Conservation (phyloP, 2,888 invertebrate species). For the Scelioninae gen. 2 region DNA sequence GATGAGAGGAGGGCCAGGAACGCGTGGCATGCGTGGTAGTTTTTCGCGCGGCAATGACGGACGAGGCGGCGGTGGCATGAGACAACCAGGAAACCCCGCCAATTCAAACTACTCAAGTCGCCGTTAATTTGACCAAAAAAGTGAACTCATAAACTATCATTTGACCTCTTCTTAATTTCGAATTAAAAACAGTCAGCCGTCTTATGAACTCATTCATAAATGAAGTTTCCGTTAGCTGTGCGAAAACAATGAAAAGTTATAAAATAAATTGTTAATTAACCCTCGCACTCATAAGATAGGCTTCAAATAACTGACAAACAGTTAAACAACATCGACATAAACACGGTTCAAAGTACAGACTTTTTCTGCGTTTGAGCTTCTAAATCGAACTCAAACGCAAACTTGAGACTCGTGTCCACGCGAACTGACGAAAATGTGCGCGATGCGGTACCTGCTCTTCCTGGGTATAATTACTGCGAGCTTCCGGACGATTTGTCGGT, state of each 20-base stretch:
- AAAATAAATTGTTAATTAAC: slow-evolving; percentile 18
- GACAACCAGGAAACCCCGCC: slow-evolving; percentile 70
- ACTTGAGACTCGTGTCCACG: slow-evolving; percentile 41
- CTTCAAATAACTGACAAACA: slow-evolving; percentile 27
- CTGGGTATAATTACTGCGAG: slow-evolving; percentile 14
- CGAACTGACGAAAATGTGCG: slow-evolving; percentile 29
- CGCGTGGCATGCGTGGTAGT: slow-evolving; percentile 71
- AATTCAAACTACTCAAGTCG: slow-evolving; percentile 68
- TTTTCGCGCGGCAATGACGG: slow-evolving; percentile 71
- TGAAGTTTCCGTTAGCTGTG: slow-evolving; percentile 33
- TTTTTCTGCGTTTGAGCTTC: slow-evolving; percentile 4
- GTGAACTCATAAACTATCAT: slow-evolving; percentile 18
- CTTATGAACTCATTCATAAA: slow-evolving; percentile 38
- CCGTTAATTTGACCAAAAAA: slow-evolving; percentile 66
- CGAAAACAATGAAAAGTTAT: slow-evolving; percentile 12
- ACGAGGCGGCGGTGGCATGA: slow-evolving; percentile 71
- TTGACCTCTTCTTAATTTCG: slow-evolving; percentile 44
- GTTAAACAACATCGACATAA: slow-evolving; percentile 23
- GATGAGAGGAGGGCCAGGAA: slow-evolving; percentile 72
- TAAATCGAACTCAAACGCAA: slow-evolving; percentile 1
- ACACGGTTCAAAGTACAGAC: slow-evolving; percentile 15
- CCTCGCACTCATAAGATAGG: slow-evolving; percentile 41
- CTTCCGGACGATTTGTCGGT: slow-evolving; percentile 26
- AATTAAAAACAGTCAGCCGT: slow-evolving; percentile 43
- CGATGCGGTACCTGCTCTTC: slow-evolving; percentile 23